Evolutionary conservation across 1,140 invertebrate species (phyloP), one percentile per base, ranked within the genome.

Genomic region (Drosophila obscura): DNA sequence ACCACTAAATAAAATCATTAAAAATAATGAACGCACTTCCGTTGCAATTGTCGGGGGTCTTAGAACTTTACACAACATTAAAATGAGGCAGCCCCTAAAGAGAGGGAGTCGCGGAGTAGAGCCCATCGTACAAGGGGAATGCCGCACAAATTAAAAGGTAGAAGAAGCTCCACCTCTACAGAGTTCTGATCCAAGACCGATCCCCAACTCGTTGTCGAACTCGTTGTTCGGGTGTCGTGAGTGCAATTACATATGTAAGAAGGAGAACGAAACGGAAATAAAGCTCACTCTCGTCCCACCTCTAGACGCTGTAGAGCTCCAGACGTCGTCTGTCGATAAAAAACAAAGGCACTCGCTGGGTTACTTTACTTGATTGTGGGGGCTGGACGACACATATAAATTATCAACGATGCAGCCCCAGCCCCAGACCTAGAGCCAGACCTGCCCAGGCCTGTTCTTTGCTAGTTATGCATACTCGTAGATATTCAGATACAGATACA

Each of bases 11-110:
- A 89, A 89, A 88, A 88, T 88, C 83, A 88, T 88, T 88, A 88
- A 88, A 88, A 89, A 83, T 88, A 88, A 88, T 88, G 73, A 89
- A 88, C 79, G 79, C 79, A 88, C 80, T 88, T 88, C 83, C 83
- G 83, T 41, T 83, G 67, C 66, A 80, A 61, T 48, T 50, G 53
- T 80, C 76, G 72, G 83, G 35, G 67, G 82, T 80, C 83, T 82
- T 87, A 83, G 79, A 87, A 87, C 79, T 88, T 69, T 62, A 80
- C 61, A 88, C 71, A 88, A 66, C 79, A 88, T 83, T 87, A 73
- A 82, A 88, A 87, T 81, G 59, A 88, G 64, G 79, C 79, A 72
- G 52, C 49, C 45, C 56, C 43, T 41, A 51, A 52, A n/a, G 13
- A 45, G 56, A 46, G 24, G 2, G 8, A 48, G 7, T 46, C 26